These are phyloP conservation scores for Sandelia bainsii DNA, from an alignment of 2,797 vertebrate genomes.

Conservation along the genomic window DNA sequence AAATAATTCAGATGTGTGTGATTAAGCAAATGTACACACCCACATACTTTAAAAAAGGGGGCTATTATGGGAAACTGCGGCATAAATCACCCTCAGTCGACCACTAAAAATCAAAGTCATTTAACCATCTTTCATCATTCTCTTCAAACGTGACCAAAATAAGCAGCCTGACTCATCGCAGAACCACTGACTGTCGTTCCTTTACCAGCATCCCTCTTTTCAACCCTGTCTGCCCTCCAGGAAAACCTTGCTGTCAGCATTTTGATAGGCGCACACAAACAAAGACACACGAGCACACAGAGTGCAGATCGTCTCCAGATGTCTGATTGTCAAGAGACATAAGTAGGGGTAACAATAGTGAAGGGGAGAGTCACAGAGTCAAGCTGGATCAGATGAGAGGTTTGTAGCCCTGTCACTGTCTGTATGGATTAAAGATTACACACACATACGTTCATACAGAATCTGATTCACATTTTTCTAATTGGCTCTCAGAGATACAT, in stretches of 20 bases:
- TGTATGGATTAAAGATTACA: slow-evolving; percentile 23
- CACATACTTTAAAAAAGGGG: slow-evolving; percentile 1
- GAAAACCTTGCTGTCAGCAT: slow-evolving; percentile 57
- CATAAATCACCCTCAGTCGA: slow-evolving; percentile 43
- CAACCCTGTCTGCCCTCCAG: slow-evolving; percentile 34
- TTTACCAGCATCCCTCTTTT: slow-evolving; percentile 28
- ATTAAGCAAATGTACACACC: slow-evolving; percentile 21
- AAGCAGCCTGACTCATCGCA: slow-evolving; percentile 54
- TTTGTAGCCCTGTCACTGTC: slow-evolving; percentile 47
- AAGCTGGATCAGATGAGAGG: slow-evolving; percentile 52
- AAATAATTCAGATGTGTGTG: slow-evolving; percentile 13
- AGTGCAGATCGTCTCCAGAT: slow-evolving; percentile 77
- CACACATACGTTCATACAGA: neutral
- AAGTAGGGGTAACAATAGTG: slow-evolving; percentile 68
- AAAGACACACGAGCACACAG: slow-evolving; percentile 45
- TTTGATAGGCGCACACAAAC: slow-evolving; percentile 50
- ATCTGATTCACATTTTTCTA: too few species aligned
- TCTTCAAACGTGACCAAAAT: slow-evolving; percentile 34
- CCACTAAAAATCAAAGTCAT: slow-evolving; percentile 45
- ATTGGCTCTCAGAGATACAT: too few species aligned
- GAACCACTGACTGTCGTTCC: slow-evolving; percentile 14
- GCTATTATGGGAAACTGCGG: slow-evolving; percentile 21
- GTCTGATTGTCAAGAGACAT: slow-evolving; percentile 71
- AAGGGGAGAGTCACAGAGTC: slow-evolving; percentile 34
- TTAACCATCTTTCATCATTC: slow-evolving; percentile 38